Conservation (phyloP, 2,113 vertebrate species). For the Opisthocomus hoazin region DNA sequence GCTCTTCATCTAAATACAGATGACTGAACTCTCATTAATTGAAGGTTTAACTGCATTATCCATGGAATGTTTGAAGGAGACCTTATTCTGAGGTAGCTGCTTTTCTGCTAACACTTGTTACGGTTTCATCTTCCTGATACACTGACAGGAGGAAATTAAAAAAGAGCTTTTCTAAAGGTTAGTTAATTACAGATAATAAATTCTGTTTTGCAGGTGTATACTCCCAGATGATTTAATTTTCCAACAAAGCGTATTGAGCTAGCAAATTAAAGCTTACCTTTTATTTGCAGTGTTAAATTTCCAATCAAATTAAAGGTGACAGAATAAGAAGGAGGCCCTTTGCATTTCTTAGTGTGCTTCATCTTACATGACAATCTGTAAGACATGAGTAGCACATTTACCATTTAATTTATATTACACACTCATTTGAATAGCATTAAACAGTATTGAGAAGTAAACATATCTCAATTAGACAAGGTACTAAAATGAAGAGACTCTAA, state of each 20-base stretch:
- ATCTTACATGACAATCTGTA: not conserved
- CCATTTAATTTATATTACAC: not conserved
- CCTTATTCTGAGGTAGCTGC: not conserved
- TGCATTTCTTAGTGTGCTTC: not conserved
- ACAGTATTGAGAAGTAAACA: not conserved
- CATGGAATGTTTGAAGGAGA: not conserved
- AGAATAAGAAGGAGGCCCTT: not conserved
- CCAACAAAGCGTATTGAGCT: not conserved
- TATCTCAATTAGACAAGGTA: not conserved
- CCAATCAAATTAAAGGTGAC: constrained; percentile 39
- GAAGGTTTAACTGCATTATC: not conserved
- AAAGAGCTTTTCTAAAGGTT: constrained; percentile 47
- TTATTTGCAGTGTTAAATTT: constrained; percentile 46
- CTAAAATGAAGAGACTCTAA: not conserved
- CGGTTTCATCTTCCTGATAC: not conserved
- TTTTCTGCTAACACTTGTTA: constrained; percentile 21
- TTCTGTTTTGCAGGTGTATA: constrained; percentile 49
- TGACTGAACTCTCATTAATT: not conserved
- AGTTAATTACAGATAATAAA: constrained; percentile 56
- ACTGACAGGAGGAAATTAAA: constrained; percentile 47
- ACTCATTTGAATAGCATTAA: not conserved
- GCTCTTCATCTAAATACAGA: not conserved
- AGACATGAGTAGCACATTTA: not conserved
- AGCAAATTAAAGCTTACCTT: constrained; percentile 48
- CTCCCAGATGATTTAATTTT: constrained; percentile 49